A percentile compares a stretch with the other conserved stretches of the same genome.
Evolutionary conservation across 2,797 vertebrate genomes (phyloP).

Genomic region (Vireo griseus): DNA sequence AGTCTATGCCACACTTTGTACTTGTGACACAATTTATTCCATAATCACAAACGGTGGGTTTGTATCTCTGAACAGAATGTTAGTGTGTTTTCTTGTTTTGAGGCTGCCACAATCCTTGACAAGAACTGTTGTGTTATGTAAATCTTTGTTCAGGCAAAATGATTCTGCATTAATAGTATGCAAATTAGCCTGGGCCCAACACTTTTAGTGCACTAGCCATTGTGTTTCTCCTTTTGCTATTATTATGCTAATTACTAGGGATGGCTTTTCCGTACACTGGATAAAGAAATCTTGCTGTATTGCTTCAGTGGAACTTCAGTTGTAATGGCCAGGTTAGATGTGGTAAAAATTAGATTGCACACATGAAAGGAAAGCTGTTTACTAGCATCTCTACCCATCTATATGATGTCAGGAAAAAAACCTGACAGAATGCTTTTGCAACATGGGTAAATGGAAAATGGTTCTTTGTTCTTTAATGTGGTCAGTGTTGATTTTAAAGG

Average conservation of each 20-base stretch:
- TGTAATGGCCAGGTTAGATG: background rate
- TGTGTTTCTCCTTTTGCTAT: background rate
- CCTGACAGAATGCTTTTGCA: background rate
- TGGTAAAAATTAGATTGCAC: background rate
- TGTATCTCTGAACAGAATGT: background rate
- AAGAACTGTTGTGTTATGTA: background rate
- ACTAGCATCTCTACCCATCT: background rate
- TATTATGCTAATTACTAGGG: background rate
- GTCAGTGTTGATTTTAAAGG: background rate
- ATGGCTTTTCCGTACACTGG: accelerated
- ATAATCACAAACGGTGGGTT: background rate
- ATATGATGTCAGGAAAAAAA: background rate
- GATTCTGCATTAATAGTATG: background rate
- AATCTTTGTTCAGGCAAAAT: background rate
- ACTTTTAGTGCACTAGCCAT: background rate
- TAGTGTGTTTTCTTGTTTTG: background rate
- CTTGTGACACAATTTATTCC: background rate
- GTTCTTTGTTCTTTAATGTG: background rate
- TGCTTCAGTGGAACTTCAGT: background rate
- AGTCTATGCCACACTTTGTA: background rate
- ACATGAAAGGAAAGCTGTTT: background rate
- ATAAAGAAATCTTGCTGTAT: background rate
- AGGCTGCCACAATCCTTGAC: background rate
- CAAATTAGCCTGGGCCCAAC: background rate
- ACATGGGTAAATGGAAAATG: background rate